A percentile compares a stretch with the other conserved stretches of the same genome.
phyloP scores from a whole-genome alignment of 2,888 invertebrate genomes.

The Cephalotes varians region DNA sequence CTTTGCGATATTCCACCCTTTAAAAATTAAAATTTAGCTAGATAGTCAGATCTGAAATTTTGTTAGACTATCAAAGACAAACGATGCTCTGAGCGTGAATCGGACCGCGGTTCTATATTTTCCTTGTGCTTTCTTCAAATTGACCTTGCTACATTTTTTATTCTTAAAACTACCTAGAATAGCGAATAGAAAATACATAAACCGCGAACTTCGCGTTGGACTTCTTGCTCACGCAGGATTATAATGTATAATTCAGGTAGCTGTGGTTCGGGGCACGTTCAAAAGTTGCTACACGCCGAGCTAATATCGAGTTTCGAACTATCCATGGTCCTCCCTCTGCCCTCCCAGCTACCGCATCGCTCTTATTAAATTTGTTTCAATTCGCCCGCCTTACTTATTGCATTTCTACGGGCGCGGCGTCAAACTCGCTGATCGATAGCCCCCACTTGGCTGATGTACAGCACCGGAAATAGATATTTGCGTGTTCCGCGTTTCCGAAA shows the following conservation, averaged over 20 bases:
- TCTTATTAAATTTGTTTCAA: conserved; percentile 66
- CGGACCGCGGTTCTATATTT: too few species aligned
- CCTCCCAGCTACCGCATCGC: conserved; percentile 30
- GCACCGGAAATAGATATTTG: conserved; percentile 11
- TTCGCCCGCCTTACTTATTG: conserved; percentile 59
- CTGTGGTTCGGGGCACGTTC: conserved; percentile 36
- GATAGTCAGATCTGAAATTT: too few species aligned
- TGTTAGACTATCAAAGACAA: too few species aligned
- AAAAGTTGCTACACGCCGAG: conserved; percentile 57
- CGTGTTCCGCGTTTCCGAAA: conserved; percentile 12
- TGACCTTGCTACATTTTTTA: not conserved
- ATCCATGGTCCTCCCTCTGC: conserved; percentile 23
- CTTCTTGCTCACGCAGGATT: conserved; percentile 44
- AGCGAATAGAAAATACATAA: conserved; percentile 23
- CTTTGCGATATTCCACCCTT: not conserved
- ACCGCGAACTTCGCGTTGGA: not conserved
- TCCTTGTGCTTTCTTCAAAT: not conserved
- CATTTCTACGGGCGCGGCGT: conserved; percentile 40
- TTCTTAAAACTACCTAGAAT: conserved; percentile 55
- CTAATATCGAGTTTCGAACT: conserved; percentile 59
- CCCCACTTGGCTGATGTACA: conserved; percentile 1
- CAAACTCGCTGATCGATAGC: conserved; percentile 56
- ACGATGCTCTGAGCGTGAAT: too few species aligned
- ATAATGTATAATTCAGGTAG: conserved; percentile 53
- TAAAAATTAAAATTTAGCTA: not conserved